Evolutionary conservation across 2,888 invertebrate species (phyloP).

Genomic region (Oxytorus armatus): DNA sequence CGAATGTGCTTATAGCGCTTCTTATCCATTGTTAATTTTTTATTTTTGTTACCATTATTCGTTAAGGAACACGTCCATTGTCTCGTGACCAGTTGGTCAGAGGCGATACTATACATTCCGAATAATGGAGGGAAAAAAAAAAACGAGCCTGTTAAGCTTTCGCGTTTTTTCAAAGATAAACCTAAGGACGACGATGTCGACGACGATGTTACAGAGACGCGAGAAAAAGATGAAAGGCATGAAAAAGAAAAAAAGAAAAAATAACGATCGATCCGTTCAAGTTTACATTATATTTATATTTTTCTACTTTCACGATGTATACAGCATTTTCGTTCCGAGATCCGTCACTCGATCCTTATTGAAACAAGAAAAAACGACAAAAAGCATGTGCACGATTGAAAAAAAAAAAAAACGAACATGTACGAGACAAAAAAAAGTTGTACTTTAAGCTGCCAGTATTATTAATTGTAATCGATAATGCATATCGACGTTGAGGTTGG

Average conservation of each 20-base stretch:
- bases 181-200: slow-evolving; percentile 38
- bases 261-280: slow-evolving; percentile 58
- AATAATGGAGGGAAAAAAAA: slow-evolving; percentile 30
- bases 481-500: slow-evolving; percentile 80
- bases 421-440: slow-evolving; percentile 51
- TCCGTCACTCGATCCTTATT: slow-evolving; percentile 57
- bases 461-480: slow-evolving; percentile 82
- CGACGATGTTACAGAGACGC: slow-evolving; percentile 8
- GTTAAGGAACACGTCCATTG: slow-evolving; percentile 64
- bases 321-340: slow-evolving; percentile 62
- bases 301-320: slow-evolving; percentile 67
- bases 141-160: slow-evolving; percentile 31
- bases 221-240: background rate
- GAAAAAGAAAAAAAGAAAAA: slow-evolving; percentile 20
- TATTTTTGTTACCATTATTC: slow-evolving; percentile 35
- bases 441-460: slow-evolving; percentile 80
- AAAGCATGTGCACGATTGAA: slow-evolving; percentile 25
- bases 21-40: slow-evolving; percentile 24
- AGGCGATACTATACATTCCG: slow-evolving; percentile 37
- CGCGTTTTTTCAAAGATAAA: slow-evolving; percentile 34
- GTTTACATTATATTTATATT: slow-evolving; percentile 69
- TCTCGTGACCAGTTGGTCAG: slow-evolving; percentile 50
- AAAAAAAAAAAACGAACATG: slow-evolving; percentile 32
- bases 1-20: slow-evolving; percentile 25
- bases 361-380: slow-evolving; percentile 37